Conservation (phyloP, 1,140 invertebrate genomes). For the Schmidtea mediterranea region DNA sequence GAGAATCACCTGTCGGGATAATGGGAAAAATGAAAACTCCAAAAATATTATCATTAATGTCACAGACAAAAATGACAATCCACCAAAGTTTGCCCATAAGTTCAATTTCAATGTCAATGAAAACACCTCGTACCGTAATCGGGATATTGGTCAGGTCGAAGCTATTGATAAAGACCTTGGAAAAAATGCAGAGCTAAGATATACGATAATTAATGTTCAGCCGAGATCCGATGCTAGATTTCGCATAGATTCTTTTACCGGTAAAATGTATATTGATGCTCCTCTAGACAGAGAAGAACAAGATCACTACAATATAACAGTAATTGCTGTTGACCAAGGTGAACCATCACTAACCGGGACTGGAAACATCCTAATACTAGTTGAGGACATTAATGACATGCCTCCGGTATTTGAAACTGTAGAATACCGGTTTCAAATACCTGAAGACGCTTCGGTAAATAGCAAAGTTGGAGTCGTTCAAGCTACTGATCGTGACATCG, state of each 20-base stretch:
- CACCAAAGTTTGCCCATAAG: too few relatives aligned
- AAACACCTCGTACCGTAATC: not conserved
- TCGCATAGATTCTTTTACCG: not conserved
- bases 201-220: not conserved
- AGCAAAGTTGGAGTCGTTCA: not conserved
- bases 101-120: too few relatives aligned
- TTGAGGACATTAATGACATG: not conserved
- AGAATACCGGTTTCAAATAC: not conserved
- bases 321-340: not conserved
- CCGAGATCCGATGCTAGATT: not conserved
- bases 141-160: not conserved
- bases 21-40: too few relatives aligned
- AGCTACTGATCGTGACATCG: not conserved
- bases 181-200: not conserved
- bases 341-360: not conserved
- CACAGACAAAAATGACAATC: too few relatives aligned
- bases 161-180: not conserved
- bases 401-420: not conserved
- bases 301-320: not conserved
- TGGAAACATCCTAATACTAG: not conserved
- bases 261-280: not conserved
- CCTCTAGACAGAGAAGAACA: slow-evolving; percentile 3
- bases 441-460: not conserved
- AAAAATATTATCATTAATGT: too few relatives aligned
- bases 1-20: too few relatives aligned